Conservation (phyloP, 2,888 invertebrate genomes). For the Geophilus truncorum region DNA sequence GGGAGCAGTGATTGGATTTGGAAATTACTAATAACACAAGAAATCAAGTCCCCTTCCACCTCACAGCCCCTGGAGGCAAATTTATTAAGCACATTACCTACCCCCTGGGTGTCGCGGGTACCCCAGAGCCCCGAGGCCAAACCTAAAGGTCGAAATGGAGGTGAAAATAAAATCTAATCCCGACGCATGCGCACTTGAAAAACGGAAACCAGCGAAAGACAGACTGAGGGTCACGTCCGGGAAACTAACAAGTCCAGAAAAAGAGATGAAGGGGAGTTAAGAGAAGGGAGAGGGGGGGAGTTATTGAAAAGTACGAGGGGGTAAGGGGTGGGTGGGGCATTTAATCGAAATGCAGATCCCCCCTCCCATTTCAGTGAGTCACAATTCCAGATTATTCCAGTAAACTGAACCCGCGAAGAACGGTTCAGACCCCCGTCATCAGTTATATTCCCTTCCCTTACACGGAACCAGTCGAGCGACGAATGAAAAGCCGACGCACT, state of each 20-base stretch:
- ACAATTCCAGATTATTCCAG: slow-evolving; percentile 27
- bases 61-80: slow-evolving; percentile 9
- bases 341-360: slow-evolving; percentile 27
- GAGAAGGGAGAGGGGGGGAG: background rate
- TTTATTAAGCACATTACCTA: slow-evolving; percentile 21
- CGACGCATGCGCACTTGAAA: background rate
- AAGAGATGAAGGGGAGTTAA: background rate
- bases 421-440: slow-evolving; percentile 27
- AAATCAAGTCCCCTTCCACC: slow-evolving; percentile 24
- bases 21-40: slow-evolving; percentile 27
- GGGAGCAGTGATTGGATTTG: slow-evolving; percentile 27
- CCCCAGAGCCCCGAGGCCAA: background rate
- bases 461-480: slow-evolving; percentile 27
- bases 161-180: background rate
- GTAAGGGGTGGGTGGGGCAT: background rate
- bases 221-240: background rate
- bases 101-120: slow-evolving; percentile 3
- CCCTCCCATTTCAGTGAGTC: slow-evolving; percentile 25
- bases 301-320: background rate
- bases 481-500: slow-evolving; percentile 27
- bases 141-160: background rate
- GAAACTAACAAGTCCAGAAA: background rate
- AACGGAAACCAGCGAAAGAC: background rate
- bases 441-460: slow-evolving; percentile 27
- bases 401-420: slow-evolving; percentile 27